These are phyloP conservation scores for Galaxias olidus DNA, from an alignment of 2,797 vertebrate genomes.

Conservation along the genomic window DNA sequence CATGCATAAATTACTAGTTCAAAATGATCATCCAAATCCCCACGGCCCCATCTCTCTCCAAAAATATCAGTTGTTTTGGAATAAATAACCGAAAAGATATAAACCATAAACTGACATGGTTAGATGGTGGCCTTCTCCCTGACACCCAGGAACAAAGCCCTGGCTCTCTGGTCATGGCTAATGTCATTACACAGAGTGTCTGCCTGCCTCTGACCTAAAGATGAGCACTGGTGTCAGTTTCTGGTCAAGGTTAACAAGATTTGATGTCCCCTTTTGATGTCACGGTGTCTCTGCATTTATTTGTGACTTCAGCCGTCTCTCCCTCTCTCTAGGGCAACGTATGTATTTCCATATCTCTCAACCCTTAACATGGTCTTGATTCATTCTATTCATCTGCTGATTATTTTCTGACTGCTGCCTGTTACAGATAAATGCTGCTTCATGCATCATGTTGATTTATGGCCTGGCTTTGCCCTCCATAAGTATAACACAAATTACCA, in stretches of 20 bases:
- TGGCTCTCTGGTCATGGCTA: slow-evolving; percentile 40
- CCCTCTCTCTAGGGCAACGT: slow-evolving; percentile 20
- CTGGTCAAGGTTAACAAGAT: slow-evolving; percentile 80
- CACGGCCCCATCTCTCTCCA: too few relatives aligned
- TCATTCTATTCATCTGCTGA: slow-evolving; percentile 66
- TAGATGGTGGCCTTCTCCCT: neutral
- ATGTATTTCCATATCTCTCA: too few relatives aligned
- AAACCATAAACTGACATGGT: slow-evolving; percentile 8
- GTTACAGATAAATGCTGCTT: slow-evolving; percentile 44
- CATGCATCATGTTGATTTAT: slow-evolving; percentile 61
- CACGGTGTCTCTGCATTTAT: slow-evolving; percentile 13
- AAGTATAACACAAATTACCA: slow-evolving; percentile 56
- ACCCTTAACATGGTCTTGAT: too few relatives aligned
- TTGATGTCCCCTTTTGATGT: slow-evolving; percentile 56
- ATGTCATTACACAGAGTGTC: slow-evolving; percentile 78
- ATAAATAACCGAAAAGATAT: too few relatives aligned
- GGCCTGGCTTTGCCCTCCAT: slow-evolving; percentile 48
- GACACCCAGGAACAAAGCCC: slow-evolving; percentile 6
- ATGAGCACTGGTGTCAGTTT: slow-evolving; percentile 69
- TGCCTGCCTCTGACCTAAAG: slow-evolving; percentile 65
- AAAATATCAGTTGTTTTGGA: too few relatives aligned
- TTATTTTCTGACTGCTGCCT: slow-evolving; percentile 57
- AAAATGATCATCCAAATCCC: too few relatives aligned
- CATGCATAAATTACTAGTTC: too few relatives aligned
- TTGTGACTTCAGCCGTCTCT: slow-evolving; percentile 20